Evolutionary conservation across 2,113 vertebrate genomes (phyloP), one percentile per base, ranked within the genome.

Genomic region (Brienomyrus longianalis): DNA sequence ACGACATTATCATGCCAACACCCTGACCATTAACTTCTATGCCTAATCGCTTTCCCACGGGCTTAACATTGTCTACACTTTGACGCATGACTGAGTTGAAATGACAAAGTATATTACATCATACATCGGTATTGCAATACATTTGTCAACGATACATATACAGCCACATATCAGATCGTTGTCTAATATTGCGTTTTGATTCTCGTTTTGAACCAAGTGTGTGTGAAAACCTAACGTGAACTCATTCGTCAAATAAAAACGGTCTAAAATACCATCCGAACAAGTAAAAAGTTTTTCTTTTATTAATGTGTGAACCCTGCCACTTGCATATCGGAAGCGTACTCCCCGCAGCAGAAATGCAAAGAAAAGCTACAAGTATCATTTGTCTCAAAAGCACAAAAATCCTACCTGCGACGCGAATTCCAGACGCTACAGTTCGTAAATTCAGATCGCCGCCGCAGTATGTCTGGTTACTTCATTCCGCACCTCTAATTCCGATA

Each of bases 401-500:
- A 80, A 43, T 43, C 87, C 7, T 62, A 89, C 88, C 88, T 89
- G 35, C 31, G 21, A 84, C 43, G 77, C 50, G 31, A 80, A 43
- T 54, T 27, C 50, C 45, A 35, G 66, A 23, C 54, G 47, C n/a
- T 48, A 77, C n/a, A 80, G 74, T 80, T 80, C 35, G 35, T 84
- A 48, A 48, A 48, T n/a, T 48, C 39, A 48, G 83, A 47, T 48
- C 35, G 43, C 8, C 43, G 59, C 70, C 17, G 87, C 59, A 45
- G 66, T 23, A 23, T 52, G 50, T 59, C 51, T 35, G 21, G 45
- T 47, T 43, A 9, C 21, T 47, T 48, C 77, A 47, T 59, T 83
- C 80, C 48, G 39, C 51, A 84, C 23, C 89, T 83, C 45, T 54
- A 84, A 89, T 85, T 89, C 89, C 89, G 54, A n/a, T 51, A 84